Conservation (phyloP, 2,888 invertebrate genomes). For the Iselma pallidipennis region DNA sequence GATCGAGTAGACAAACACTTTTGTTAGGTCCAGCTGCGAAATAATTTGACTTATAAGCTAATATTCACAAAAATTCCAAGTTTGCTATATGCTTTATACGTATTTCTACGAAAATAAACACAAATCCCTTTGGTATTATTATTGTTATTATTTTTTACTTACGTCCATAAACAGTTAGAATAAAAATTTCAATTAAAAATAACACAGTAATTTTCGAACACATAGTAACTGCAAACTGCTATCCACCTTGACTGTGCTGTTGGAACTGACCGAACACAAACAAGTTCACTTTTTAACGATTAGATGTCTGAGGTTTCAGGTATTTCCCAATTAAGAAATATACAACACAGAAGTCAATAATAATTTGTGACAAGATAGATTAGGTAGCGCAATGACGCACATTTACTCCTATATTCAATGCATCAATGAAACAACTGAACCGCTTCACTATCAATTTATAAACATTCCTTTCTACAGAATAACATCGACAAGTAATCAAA, state of each 20-base stretch:
- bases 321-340: background rate
- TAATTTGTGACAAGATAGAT: background rate
- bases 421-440: no score
- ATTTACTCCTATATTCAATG: no score
- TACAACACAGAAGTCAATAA: background rate
- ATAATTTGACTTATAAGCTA: no score
- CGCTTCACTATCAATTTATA: background rate
- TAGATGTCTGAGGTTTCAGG: background rate
- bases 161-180: background rate
- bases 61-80: no score
- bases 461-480: background rate
- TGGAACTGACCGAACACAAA: background rate
- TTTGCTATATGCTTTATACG: no score
- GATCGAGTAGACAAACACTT: background rate
- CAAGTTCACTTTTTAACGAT: background rate
- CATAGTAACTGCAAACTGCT: background rate
- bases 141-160: no score
- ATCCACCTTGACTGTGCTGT: background rate
- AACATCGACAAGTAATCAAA: background rate
- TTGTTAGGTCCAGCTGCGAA: background rate
- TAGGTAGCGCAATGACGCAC: background rate
- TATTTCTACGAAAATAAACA: no score
- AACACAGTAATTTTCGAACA: background rate
- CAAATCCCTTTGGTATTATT: no score
- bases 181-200: background rate